Evolutionary conservation across 2,797 vertebrate genomes (phyloP).

Genomic region (Champsocephalus gunnari): DNA sequence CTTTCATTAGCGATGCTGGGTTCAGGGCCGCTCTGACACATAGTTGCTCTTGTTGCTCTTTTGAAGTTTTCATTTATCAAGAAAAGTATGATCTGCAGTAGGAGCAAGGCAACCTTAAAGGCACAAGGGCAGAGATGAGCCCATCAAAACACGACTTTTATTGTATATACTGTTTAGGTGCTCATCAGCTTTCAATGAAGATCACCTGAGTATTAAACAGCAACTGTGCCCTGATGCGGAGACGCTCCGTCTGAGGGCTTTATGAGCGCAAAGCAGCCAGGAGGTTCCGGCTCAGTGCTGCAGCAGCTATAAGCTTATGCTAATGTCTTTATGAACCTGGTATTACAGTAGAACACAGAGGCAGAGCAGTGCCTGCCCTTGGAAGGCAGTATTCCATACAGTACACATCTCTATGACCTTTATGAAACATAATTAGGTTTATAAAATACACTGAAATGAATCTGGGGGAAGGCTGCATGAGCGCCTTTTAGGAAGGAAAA

Average conservation of each 20-base stretch:
- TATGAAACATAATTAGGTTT: slow-evolving; percentile 37
- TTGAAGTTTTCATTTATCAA: slow-evolving; percentile 71
- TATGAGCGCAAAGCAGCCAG: slow-evolving; percentile 57
- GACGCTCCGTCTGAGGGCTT: slow-evolving; percentile 58
- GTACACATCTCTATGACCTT: slow-evolving; percentile 33
- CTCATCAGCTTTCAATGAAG: slow-evolving; percentile 51
- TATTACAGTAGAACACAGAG: slow-evolving; percentile 19
- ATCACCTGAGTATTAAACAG: slow-evolving; percentile 62
- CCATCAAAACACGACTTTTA: slow-evolving; percentile 46
- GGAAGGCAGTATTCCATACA: slow-evolving; percentile 20
- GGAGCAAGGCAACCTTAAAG: slow-evolving; percentile 56
- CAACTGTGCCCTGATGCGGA: slow-evolving; percentile 36
- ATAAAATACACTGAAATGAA: slow-evolving; percentile 39
- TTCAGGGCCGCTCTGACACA: slow-evolving; percentile 46
- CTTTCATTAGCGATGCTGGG: slow-evolving; percentile 63
- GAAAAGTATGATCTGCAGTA: slow-evolving; percentile 45
- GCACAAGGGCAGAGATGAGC: slow-evolving; percentile 50
- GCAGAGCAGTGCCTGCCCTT: slow-evolving; percentile 36
- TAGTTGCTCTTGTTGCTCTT: slow-evolving; percentile 58
- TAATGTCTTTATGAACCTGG: slow-evolving; percentile 50
- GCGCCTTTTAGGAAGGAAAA: slow-evolving; percentile 31
- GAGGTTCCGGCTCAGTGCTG: slow-evolving; percentile 55
- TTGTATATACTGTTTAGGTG: slow-evolving; percentile 52
- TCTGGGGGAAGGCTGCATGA: slow-evolving; percentile 29
- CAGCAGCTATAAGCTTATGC: slow-evolving; percentile 48